phyloP scores from a whole-genome alignment of 2,888 invertebrate species.

The Cremastobaeus sp. region DNA sequence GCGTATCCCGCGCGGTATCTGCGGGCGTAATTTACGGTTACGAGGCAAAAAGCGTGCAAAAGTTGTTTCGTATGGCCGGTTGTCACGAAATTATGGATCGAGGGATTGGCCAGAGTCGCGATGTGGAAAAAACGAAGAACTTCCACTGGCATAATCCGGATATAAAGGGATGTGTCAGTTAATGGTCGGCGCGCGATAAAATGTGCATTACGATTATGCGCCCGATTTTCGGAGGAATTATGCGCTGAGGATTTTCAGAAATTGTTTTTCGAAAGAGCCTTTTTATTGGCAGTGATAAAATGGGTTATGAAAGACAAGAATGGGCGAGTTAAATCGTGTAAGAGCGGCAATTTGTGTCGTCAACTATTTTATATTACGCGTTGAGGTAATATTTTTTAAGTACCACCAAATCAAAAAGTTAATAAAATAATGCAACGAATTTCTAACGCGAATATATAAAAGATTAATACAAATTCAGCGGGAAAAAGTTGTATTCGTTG shows the following conservation, averaged over 20 bases:
- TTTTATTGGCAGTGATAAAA: constrained; percentile 16
- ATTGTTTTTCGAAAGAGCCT: constrained; percentile 22
- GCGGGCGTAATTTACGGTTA: constrained; percentile 45
- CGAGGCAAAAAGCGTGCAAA: constrained; percentile 40
- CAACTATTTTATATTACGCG: no score
- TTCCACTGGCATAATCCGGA: constrained; percentile 36
- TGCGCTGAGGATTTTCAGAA: constrained; percentile 18
- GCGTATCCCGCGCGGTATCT: constrained; percentile 29
- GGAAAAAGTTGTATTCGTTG: no score
- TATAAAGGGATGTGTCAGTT: constrained; percentile 30
- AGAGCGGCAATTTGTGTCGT: not conserved
- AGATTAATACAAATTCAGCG: no score
- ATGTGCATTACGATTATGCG: constrained; percentile 39
- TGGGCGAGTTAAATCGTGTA: not conserved
- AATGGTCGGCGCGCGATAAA: constrained; percentile 39
- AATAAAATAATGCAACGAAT: no score
- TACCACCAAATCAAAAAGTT: no score
- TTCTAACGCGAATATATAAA: no score
- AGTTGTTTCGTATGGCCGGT: constrained; percentile 41
- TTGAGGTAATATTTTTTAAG: no score
- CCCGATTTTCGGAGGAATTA: constrained; percentile 23
- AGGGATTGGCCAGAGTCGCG: constrained; percentile 8
- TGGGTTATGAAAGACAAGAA: constrained; percentile 12
- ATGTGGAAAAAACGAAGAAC: constrained; percentile 11
- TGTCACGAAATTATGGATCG: constrained; percentile 45